Conservation (phyloP, 2,888 invertebrate genomes). For the Cinara cedri region DNA sequence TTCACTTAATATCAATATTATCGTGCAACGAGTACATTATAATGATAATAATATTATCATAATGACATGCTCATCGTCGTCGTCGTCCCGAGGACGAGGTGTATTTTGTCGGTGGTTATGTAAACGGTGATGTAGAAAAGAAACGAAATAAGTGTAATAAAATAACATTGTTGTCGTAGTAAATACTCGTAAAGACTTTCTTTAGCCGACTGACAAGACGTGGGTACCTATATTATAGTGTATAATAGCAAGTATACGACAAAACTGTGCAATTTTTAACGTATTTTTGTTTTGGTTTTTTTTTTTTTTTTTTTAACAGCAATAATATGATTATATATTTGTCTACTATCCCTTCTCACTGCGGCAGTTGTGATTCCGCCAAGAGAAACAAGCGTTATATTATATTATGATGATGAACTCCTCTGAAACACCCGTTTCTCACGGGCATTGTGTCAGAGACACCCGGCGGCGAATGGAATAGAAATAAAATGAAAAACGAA, state of each 20-base stretch:
- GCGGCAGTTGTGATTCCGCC: not conserved
- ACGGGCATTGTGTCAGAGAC: not conserved
- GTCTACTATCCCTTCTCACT: not conserved
- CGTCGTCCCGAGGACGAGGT: too few relatives aligned
- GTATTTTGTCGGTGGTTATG: too few relatives aligned
- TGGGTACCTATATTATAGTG: too few relatives aligned
- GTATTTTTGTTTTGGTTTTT: not conserved
- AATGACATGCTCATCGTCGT: too few relatives aligned
- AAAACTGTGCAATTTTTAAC: not conserved
- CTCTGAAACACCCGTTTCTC: not conserved
- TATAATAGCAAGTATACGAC: not conserved
- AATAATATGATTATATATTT: not conserved
- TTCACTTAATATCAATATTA: too few relatives aligned
- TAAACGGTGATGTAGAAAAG: not conserved
- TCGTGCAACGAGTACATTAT: too few relatives aligned
- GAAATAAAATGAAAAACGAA: not conserved
- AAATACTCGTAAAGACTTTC: not conserved
- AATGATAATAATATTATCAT: too few relatives aligned
- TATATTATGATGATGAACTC: too few relatives aligned
- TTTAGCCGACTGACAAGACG: not conserved
- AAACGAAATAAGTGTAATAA: not conserved
- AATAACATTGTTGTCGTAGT: not conserved
- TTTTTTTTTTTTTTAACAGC: too few relatives aligned
- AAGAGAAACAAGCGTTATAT: not conserved
- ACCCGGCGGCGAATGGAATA: too few relatives aligned